Conservation (phyloP, 2,797 vertebrate genomes). For the Poeciliopsis turneri region DNA sequence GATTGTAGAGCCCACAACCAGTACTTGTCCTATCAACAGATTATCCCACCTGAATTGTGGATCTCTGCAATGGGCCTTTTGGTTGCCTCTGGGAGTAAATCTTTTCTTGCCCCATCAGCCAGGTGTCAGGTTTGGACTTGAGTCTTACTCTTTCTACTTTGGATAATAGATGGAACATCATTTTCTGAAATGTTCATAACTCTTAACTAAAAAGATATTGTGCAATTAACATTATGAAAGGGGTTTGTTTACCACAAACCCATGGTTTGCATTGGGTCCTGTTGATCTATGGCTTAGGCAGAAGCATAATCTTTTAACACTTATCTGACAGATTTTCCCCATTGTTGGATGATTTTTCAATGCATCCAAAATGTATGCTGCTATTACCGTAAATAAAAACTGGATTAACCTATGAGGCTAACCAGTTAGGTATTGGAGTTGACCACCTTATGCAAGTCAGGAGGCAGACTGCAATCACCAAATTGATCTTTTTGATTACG, state of each 20-base stretch:
- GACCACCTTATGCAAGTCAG: slow-evolving; percentile 11
- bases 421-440: not conserved
- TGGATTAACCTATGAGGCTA: slow-evolving; percentile 9
- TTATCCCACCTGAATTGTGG: not conserved
- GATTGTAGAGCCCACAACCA: not conserved
- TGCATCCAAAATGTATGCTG: slow-evolving; percentile 12
- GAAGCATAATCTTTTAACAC: slow-evolving; percentile 76
- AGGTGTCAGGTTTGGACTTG: not conserved
- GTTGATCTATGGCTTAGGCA: slow-evolving; percentile 71
- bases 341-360: slow-evolving; percentile 63
- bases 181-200: not conserved
- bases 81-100: not conserved
- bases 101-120: not conserved
- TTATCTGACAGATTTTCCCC: slow-evolving; percentile 67
- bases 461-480: not conserved
- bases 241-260: slow-evolving; percentile 58
- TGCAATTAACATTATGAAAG: slow-evolving; percentile 59
- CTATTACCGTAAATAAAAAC: slow-evolving; percentile 15
- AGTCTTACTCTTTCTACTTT: not conserved
- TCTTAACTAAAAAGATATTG: slow-evolving; percentile 66
- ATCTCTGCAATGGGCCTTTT: not conserved
- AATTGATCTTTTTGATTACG: slow-evolving; percentile 16
- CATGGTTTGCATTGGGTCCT: slow-evolving; percentile 30
- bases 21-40: not conserved
- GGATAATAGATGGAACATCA: not conserved